A percentile compares a stretch with the other conserved stretches of the same genome.
These are phyloP conservation scores for Percopsis omiscomaycus DNA, from an alignment of 2,797 vertebrate genomes.

Conservation along the genomic window DNA sequence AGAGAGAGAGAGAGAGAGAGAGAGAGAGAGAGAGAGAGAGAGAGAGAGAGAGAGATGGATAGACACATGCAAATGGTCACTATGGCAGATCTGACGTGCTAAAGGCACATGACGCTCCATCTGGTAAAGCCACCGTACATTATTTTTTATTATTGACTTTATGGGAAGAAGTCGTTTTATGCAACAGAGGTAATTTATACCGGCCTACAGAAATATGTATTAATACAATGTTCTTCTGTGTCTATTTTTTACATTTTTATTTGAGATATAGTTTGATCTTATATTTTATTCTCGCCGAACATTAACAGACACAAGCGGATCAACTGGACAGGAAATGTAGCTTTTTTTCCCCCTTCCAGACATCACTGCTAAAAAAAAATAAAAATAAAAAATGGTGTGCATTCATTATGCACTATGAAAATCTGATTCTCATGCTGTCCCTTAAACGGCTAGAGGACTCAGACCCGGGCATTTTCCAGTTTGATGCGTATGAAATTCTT, in stretches of 20 bases:
- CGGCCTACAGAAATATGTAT: background rate
- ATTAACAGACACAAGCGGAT: conserved; percentile 56
- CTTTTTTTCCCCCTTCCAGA: conserved; percentile 68
- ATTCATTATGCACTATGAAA: conserved; percentile 82
- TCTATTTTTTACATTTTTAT: background rate
- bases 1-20: conserved; percentile 16
- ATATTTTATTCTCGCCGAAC: conserved; percentile 42
- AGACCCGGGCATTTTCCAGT: conserved; percentile 77
- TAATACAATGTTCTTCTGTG: background rate
- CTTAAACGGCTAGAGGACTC: conserved; percentile 86
- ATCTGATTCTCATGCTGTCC: conserved; percentile 82
- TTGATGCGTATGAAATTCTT: conserved; percentile 88
- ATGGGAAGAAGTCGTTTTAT: background rate
- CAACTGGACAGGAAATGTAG: conserved; percentile 37
- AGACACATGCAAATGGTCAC: conserved; percentile 49
- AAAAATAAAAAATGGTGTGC: conserved; percentile 64
- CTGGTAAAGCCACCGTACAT: conserved; percentile 50
- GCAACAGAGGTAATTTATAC: background rate
- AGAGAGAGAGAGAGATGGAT: conserved; percentile 11
- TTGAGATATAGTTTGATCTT: background rate
- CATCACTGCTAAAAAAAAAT: conserved; percentile 56
- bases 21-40: conserved; percentile 13
- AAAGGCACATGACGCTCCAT: conserved; percentile 58
- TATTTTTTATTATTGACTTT: conserved; percentile 16
- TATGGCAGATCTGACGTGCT: conserved; percentile 9